Evolutionary conservation across 1,140 invertebrate genomes (phyloP), one percentile per base, ranked within the genome.

Genomic region (Probaryconus sp.): DNA sequence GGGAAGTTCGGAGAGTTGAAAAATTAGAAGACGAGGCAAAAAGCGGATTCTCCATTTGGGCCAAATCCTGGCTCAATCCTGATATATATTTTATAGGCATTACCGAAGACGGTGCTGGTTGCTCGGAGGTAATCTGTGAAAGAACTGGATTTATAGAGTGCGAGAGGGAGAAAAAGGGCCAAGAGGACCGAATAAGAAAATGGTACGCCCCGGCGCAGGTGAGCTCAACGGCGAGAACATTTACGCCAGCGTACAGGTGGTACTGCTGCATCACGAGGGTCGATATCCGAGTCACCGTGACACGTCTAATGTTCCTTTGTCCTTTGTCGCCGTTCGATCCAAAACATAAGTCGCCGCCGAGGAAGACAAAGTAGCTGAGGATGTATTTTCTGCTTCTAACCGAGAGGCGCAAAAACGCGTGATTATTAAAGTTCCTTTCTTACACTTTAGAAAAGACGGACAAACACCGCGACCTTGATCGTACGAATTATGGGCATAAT

Each of bases 31-130:
- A 51, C 30, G 69, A 28, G 37, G 45, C 37, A 63, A 64, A 63
- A 58, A 71, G 51, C 33, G 53, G 53, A 71, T 71, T 71, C 43
- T 64, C 68, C 43, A 47, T 69, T 69, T 60, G 42, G 60, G 30
- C 60, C 20, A 60, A 72, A 72, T 72, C 61, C 53, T 56, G 11
- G 17, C 60, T 51, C 45, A 65, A 65, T 65, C 56, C 68, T 64
- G 58, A 71, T 64, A 64, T 71, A 71, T 71, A 64, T 64, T 72
- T 72, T 63, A 63, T 56, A 63, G 67, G 67, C 31, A 51, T 72
- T 72, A 72, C 43, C 37, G 51, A 65, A 71, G 58, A 71, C 68
- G 68, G 42, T 58, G 51, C 68, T 50, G 68, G 43, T 63, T 63
- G 58, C 51, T 58, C 24, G 28, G 56, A n/a, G 55, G 55, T 67